Conservation (phyloP, 2,888 invertebrate genomes). For the Tachystola acroxantha region DNA sequence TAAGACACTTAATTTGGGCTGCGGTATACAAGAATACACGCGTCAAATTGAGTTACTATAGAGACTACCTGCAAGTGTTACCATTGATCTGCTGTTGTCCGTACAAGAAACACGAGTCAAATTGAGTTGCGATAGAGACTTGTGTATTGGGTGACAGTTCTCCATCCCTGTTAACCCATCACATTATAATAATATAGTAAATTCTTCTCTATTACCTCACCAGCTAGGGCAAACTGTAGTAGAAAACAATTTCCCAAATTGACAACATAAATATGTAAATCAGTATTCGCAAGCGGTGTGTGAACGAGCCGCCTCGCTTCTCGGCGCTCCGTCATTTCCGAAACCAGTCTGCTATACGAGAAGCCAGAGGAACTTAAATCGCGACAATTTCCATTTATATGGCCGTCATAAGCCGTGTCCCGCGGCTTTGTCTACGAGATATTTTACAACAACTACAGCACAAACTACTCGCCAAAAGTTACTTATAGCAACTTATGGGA, state of each 20-base stretch:
- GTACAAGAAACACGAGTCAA: too few relatives aligned
- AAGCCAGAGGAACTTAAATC: conserved; percentile 49
- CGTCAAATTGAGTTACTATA: too few relatives aligned
- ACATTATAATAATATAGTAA: too few relatives aligned
- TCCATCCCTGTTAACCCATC: too few relatives aligned
- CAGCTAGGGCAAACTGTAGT: background rate
- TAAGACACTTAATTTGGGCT: too few relatives aligned
- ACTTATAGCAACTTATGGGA: too few relatives aligned
- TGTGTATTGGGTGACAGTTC: too few relatives aligned
- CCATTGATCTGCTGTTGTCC: too few relatives aligned
- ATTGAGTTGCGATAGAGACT: too few relatives aligned
- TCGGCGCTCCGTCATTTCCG: conserved; percentile 41
- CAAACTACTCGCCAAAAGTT: background rate
- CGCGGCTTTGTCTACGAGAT: conserved; percentile 39
- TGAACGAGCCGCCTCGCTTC: conserved; percentile 18
- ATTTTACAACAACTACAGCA: conserved; percentile 3
- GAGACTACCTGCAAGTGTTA: too few relatives aligned
- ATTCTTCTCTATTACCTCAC: too few relatives aligned
- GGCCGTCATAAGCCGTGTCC: conserved; percentile 53
- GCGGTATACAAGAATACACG: too few relatives aligned
- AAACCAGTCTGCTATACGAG: conserved; percentile 40
- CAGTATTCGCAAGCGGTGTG: conserved; percentile 11
- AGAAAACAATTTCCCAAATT: conserved; percentile 9
- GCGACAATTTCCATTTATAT: conserved; percentile 69
- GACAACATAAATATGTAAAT: conserved; percentile 15